These are phyloP conservation scores for Acanthosepion pharaonis DNA, from an alignment of 2,888 invertebrate genomes.

Conservation along the genomic window DNA sequence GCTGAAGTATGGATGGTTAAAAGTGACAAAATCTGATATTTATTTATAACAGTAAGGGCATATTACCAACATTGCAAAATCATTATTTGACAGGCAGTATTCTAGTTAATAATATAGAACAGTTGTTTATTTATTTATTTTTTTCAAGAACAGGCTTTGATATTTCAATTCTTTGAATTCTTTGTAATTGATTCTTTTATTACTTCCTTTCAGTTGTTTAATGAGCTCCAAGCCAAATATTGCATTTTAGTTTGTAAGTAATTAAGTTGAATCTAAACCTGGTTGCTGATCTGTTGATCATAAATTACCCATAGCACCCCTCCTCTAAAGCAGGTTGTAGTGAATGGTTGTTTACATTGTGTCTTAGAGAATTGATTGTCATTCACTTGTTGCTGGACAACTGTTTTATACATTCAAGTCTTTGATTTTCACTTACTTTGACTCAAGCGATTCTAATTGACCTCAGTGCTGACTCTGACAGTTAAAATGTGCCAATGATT, in stretches of 20 bases:
- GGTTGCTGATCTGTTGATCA: background rate
- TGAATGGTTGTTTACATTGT: background rate
- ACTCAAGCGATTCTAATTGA: background rate
- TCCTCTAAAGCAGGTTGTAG: background rate
- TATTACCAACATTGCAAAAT: no score
- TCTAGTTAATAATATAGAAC: no score
- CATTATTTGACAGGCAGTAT: no score
- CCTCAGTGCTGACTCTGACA: background rate
- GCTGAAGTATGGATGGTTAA: no score
- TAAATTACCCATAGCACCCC: background rate
- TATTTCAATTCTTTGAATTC: background rate
- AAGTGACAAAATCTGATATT: no score
- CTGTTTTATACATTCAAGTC: background rate
- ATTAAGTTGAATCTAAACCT: background rate
- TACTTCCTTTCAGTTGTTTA: background rate
- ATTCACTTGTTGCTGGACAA: background rate
- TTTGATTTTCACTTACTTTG: background rate
- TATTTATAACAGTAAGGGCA: no score
- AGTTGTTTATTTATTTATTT: no score
- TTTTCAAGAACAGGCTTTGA: background rate
- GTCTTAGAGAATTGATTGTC: background rate
- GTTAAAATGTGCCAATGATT: background rate
- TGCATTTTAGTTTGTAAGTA: background rate
- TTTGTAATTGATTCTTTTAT: background rate
- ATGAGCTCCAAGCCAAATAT: background rate